Conservation (phyloP, 2,113 vertebrate species). For the Strigops habroptila region DNA sequence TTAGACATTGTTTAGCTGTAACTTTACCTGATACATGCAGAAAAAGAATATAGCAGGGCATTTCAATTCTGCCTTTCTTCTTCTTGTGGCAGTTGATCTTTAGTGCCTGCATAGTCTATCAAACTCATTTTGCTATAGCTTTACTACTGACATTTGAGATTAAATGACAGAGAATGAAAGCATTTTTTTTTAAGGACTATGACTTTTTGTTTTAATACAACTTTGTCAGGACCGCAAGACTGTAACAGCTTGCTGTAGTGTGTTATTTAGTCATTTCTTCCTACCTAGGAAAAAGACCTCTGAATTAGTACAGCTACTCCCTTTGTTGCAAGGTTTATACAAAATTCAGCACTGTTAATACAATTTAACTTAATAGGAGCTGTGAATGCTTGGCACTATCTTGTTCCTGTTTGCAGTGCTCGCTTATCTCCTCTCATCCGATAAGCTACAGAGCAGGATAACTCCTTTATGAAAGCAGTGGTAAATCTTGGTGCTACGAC, state of each 20-base stretch:
- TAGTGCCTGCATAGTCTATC: background rate
- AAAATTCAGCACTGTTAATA: background rate
- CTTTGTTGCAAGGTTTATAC: background rate
- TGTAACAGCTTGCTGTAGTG: background rate
- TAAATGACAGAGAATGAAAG: constrained; percentile 11
- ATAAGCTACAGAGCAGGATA: background rate
- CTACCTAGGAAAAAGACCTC: background rate
- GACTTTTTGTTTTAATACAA: background rate
- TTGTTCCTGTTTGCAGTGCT: background rate
- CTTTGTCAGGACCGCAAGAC: background rate
- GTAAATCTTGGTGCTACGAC: background rate
- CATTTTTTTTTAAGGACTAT: background rate
- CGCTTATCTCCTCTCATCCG: background rate
- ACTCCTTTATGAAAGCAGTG: background rate
- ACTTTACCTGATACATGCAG: background rate
- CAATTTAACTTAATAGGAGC: background rate
- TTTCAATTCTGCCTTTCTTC: constrained; percentile 16
- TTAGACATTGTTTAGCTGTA: background rate
- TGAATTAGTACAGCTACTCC: background rate
- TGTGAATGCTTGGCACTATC: background rate
- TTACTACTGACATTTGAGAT: constrained; percentile 20
- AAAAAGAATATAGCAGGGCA: background rate
- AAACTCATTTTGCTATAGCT: background rate
- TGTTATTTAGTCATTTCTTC: background rate
- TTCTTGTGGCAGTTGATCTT: background rate